A percentile compares a stretch with the other conserved stretches of the same genome.
These are phyloP conservation scores for Drymodes brunneopygia DNA, from an alignment of 2,113 vertebrate species.

Conservation along the genomic window DNA sequence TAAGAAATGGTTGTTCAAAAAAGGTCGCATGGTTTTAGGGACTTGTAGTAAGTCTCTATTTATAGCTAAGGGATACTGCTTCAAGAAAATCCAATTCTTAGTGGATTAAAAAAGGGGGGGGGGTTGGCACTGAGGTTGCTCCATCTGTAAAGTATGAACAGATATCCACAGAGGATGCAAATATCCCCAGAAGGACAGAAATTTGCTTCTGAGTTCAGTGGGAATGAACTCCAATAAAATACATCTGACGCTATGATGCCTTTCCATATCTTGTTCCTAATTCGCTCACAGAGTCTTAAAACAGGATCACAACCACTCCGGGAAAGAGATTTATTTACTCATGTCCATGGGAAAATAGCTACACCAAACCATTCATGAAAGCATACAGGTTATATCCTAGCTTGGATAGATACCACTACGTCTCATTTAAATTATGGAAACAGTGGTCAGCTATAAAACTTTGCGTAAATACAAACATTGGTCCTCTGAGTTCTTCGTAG, in stretches of 20 bases:
- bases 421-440: constrained; percentile 40
- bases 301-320: constrained; percentile 53
- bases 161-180: neutral
- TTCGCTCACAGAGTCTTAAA: constrained; percentile 57
- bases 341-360: constrained; percentile 41
- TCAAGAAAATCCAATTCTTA: constrained; percentile 9
- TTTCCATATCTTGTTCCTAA: neutral
- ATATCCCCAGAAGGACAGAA: neutral
- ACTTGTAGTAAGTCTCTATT: neutral
- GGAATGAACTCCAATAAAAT: constrained; percentile 2
- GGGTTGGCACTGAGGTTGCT: constrained; percentile 37
- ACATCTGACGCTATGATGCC: neutral
- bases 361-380: constrained; percentile 51
- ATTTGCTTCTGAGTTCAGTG: neutral
- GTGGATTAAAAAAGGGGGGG: neutral
- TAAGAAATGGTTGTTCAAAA: neutral
- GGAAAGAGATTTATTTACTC: constrained; percentile 71
- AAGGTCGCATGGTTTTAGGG: neutral
- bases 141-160: neutral
- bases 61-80: neutral
- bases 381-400: constrained; percentile 33
- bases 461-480: constrained; percentile 66
- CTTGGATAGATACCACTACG: neutral
- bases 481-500: constrained; percentile 66
- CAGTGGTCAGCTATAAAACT: constrained; percentile 57